Percentiles rank a stretch among this genome's conserved stretches.
phyloP scores from a whole-genome alignment of 2,797 vertebrate species.

The Thunnus albacares region DNA sequence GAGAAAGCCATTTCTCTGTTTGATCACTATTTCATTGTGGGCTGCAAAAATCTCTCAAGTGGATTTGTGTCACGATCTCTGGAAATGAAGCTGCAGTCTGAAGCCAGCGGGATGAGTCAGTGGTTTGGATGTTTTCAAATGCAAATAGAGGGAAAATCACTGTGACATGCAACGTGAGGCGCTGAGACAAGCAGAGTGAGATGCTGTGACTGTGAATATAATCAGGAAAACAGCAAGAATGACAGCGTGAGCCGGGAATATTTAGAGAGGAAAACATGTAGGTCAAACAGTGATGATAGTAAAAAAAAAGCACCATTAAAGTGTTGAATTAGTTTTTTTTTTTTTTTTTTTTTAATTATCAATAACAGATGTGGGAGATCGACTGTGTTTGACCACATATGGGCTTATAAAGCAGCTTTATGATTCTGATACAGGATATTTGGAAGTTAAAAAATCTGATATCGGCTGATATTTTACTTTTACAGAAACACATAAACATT shows the following conservation, averaged over 20 bases:
- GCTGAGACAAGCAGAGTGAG: neutral
- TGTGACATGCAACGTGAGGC: neutral
- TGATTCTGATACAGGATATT: neutral
- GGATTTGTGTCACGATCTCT: constrained; percentile 22
- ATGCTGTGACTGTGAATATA: neutral
- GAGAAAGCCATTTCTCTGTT: neutral
- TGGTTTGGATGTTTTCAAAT: constrained; percentile 37
- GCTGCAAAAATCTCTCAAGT: neutral
- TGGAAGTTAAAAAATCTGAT: neutral
- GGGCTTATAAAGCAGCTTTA: too few species aligned
- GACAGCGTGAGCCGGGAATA: neutral
- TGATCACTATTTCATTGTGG: constrained; percentile 21
- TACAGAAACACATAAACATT: neutral
- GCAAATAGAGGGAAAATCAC: constrained; percentile 20
- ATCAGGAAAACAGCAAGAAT: neutral
- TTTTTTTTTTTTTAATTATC: too few species aligned
- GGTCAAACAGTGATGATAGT: neutral
- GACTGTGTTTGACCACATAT: neutral
- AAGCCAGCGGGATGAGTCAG: constrained; percentile 33
- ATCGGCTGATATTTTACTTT: neutral
- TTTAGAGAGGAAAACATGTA: neutral
- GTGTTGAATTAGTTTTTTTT: neutral
- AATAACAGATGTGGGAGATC: neutral
- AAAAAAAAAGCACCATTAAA: neutral
- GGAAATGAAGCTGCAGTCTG: constrained; percentile 16